Base-by-base conservation (phyloP, 1,140 invertebrate genomes). In the Brachionus rotundiformis region DNA sequence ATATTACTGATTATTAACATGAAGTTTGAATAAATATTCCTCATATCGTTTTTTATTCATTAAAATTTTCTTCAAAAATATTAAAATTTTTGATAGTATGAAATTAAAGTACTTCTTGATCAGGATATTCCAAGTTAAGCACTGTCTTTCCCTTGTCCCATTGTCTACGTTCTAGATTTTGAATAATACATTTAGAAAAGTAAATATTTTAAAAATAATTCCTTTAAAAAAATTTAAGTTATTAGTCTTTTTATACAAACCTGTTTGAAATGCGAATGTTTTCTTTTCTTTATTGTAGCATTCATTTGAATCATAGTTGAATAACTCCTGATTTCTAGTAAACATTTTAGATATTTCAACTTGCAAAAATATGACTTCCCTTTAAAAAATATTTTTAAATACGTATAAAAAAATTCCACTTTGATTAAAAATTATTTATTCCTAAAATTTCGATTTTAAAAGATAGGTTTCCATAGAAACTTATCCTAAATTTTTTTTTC, bases 1-100 rank as follows among this genome's bases (percentile, higher is more conserved):
- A n/a, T n/a, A 11, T 63, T 63, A 63, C 61, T 63, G 61, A n/a
- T 63, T 63, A 63, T 63, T 63, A 13, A 63, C 29, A 33, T 77
- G 75, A 33, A 77, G 41, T 23, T 77, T 77, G 41, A 77, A 77
- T 29, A 77, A 31, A 77, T 77, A 77, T 6, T 77, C 75, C n/a
- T 77, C 75, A 47, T 77, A 77, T 54, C 75, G 19, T 49, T 77
- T 77, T 49, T 77, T 44, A 31, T 49, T 59, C 41, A 54, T 31
- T 11, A 59, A n/a, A 16, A 49, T 77, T 59, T 54, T 77, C 75
- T 77, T 29, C n/a, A n/a, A 27, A 49, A 33, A 77, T 19, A 71
- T 5, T 65, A 63, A 65, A 41, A 39, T 10, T 39, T 65, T 19
- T n/a, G 13, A 75, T 23, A 31, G 10, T 23, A 5, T 23, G 8